Percentiles rank a stretch among this genome's conserved stretches.
Evolutionary conservation across 1,140 invertebrate species (phyloP).

Genomic region (Calliphora vicina): DNA sequence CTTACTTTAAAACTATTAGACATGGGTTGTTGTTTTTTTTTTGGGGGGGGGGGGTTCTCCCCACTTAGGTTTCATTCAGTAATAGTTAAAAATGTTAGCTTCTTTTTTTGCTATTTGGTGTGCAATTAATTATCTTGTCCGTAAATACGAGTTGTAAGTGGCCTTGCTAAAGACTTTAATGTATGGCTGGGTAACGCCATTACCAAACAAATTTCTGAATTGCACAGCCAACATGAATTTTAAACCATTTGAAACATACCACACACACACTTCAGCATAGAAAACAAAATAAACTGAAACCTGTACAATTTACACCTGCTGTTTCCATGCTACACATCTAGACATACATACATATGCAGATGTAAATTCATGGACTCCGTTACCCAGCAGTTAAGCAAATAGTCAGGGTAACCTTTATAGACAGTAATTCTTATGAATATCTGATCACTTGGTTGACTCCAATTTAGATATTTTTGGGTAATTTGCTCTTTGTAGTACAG

Average conservation of each 20-base stretch:
- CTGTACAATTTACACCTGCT: background rate
- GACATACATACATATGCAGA: background rate
- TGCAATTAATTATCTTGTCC: background rate
- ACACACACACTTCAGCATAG: background rate
- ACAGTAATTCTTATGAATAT: too few relatives aligned
- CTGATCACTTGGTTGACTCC: too few relatives aligned
- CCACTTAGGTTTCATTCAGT: background rate
- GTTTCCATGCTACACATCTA: background rate
- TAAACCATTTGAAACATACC: background rate
- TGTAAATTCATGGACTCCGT: background rate
- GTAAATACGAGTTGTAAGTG: background rate
- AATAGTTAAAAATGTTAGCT: too few relatives aligned
- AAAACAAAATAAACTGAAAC: background rate
- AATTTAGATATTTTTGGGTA: too few relatives aligned
- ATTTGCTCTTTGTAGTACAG: too few relatives aligned
- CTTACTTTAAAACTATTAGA: background rate
- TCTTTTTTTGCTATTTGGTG: background rate
- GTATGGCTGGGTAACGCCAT: background rate
- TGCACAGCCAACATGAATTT: background rate
- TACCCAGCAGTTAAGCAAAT: too few relatives aligned
- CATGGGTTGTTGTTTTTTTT: too few relatives aligned
- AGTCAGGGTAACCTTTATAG: too few relatives aligned
- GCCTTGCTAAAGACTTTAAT: conserved; percentile 7
- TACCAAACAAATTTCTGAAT: background rate
- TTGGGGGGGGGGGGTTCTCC: too few relatives aligned